Conservation (phyloP, 2,888 invertebrate genomes). For the Pollenia amentaria region DNA sequence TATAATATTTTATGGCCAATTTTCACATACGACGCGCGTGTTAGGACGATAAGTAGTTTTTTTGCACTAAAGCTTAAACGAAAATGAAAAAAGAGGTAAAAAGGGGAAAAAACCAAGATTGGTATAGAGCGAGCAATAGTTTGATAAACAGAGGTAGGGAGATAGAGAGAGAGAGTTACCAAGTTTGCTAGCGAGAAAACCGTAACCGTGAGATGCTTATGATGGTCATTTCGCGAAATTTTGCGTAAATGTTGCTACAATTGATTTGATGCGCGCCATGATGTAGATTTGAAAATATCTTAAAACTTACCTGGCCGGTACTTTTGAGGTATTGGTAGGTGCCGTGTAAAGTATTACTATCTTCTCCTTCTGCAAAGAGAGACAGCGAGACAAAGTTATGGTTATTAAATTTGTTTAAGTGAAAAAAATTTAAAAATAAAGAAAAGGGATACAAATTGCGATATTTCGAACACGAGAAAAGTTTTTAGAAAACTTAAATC, state of each 20-base stretch:
- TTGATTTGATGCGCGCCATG: conserved; percentile 42
- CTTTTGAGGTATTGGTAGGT: conserved; percentile 86
- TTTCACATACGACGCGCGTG: conserved; percentile 30
- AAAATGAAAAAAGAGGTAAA: neutral
- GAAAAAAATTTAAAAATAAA: no score
- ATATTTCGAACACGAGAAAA: no score
- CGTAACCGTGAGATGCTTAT: conserved; percentile 42
- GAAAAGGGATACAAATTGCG: no score
- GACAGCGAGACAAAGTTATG: neutral
- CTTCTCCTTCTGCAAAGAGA: conserved; percentile 80
- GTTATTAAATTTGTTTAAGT: no score
- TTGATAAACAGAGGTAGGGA: conserved; percentile 4
- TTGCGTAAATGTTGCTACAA: conserved; percentile 44
- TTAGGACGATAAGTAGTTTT: conserved; percentile 20
- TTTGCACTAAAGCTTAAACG: neutral
- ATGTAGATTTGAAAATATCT: conserved; percentile 6
- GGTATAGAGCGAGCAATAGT: neutral
- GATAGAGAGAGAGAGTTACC: neutral
- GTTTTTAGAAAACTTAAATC: no score
- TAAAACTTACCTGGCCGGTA: conserved; percentile 86
- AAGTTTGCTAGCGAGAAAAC: conserved; percentile 25
- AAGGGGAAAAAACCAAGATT: no score
- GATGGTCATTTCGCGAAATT: conserved; percentile 25
- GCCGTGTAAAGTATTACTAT: conserved; percentile 83
- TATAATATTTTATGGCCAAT: conserved; percentile 50